These are phyloP conservation scores for Drosophila nikananu DNA, from an alignment of 1,140 invertebrate species.

Conservation along the genomic window DNA sequence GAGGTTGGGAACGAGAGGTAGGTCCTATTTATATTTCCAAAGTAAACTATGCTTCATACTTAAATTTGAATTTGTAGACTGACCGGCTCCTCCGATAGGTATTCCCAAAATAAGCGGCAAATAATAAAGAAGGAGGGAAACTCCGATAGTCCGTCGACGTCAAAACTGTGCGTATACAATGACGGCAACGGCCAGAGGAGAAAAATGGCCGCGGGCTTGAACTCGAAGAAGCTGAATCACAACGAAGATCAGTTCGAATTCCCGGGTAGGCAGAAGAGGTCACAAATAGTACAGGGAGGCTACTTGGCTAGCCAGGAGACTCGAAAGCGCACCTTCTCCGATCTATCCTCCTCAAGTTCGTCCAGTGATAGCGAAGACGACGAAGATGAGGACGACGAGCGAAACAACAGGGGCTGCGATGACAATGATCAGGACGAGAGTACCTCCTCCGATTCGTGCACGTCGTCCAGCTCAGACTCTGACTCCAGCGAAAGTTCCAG, in stretches of 20 bases:
- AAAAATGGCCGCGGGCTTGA: conserved; percentile 32
- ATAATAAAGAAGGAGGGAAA: conserved; percentile 60
- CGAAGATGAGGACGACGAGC: conserved; percentile 76
- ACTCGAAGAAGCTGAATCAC: conserved; percentile 34
- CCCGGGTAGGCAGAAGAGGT: conserved; percentile 57
- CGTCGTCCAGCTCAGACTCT: conserved; percentile 85
- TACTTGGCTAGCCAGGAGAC: conserved; percentile 53
- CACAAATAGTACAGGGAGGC: conserved; percentile 49
- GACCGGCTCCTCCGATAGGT: conserved; percentile 27
- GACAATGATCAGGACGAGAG: conserved; percentile 78
- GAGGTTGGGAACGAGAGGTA: conserved; percentile 62
- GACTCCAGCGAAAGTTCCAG: conserved; percentile 81
- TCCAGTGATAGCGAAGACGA: conserved; percentile 84
- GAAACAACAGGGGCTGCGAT: conserved; percentile 65
- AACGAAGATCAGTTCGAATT: conserved; percentile 47
- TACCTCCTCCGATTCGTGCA: conserved; percentile 81
- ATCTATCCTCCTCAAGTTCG: conserved; percentile 77
- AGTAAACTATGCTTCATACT: background rate
- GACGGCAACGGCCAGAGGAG: conserved; percentile 50
- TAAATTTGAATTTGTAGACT: conserved; percentile 24
- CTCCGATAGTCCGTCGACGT: conserved; percentile 67
- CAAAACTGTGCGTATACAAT: conserved; percentile 55
- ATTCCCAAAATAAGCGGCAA: conserved; percentile 51
- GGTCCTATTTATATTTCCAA: background rate
- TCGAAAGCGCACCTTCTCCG: conserved; percentile 76